Evolutionary conservation across 2,113 vertebrate genomes (phyloP), one percentile per base, ranked within the genome.

Genomic region (Gymnorhina tibicen): DNA sequence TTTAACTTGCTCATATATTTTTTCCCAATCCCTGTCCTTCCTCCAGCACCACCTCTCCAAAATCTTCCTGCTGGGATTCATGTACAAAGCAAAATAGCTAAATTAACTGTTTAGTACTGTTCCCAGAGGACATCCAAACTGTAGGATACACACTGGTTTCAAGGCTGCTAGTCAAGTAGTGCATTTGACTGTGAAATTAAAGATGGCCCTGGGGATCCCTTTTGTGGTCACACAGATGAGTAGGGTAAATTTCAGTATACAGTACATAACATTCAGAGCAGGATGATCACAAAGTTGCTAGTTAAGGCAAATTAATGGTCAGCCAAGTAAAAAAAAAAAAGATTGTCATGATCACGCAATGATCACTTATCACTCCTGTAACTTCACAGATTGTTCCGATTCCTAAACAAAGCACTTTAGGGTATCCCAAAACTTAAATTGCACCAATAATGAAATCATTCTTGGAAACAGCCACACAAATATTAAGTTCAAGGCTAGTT

Each of bases 141-240:
- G 74, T 35, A 74, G 66, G 63, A 96, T 68, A 35, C 63, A 58
- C 23, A n/a, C 63, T 53, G 33, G 3, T 84, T 92, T 93, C 35
- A 80, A 84, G 67, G 53, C 66, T 58, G 32, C 58, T 85, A 87
- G 74, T 87, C 73, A 72, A 91, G 46, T 64, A 52, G 75, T 67
- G 73, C 77, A 28, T 96, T 95, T 96, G 83, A 91, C 92, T 97
- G 91, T 93, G 96, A 96, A 97, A 94, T 91, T 90, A 95, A 95
- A 93, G 92, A 94, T 64, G 82, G 89, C 80, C 82, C 79, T 59
- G 62, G 62, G 83, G 84, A 89, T 94, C 97, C 92, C 79, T 95
- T 92, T 46, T 73, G 70, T 89, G 76, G 95, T 87, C 49, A 60
- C 30, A 58, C 5, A 75, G 68, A 97, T 47, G 44, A 82, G 52